Conservation (phyloP, 2,113 vertebrate genomes). For the Channa argus region DNA sequence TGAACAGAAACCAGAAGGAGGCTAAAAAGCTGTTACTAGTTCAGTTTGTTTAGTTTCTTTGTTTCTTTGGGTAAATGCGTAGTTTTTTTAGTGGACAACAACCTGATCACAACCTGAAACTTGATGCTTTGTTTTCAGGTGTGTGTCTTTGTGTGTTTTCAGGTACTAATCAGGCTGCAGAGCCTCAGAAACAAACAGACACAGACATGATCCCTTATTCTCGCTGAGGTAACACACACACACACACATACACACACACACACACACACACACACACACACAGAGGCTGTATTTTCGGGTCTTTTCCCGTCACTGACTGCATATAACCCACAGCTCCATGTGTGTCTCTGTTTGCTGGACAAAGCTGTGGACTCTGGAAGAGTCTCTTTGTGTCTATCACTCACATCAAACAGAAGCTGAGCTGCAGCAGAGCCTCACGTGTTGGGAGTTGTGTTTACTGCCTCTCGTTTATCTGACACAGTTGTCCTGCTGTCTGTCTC, state of each 20-base stretch:
- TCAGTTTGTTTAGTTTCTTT: too few species aligned
- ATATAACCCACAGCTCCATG: conserved; percentile 29
- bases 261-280: conserved; percentile 29
- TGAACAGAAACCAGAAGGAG: too few species aligned
- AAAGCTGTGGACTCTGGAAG: conserved; percentile 64
- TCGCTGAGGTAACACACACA: conserved; percentile 58
- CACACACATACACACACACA: conserved; percentile 27
- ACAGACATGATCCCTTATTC: conserved; percentile 53
- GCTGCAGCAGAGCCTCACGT: conserved; percentile 5
- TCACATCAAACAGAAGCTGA: conserved; percentile 33
- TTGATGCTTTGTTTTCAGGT: too few species aligned
- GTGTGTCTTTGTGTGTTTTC: conserved; percentile 21
- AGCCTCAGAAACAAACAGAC: conserved; percentile 21
- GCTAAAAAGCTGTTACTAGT: too few species aligned
- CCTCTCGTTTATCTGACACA: too few species aligned
- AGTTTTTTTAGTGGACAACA: too few species aligned
- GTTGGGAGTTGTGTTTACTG: background rate
- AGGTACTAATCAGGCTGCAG: conserved; percentile 36
- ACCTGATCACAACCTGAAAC: too few species aligned
- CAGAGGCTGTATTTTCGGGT: conserved; percentile 6
- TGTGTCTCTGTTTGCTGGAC: conserved; percentile 32
- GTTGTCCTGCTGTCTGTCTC: too few species aligned
- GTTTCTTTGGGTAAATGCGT: too few species aligned
- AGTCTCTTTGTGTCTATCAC: conserved; percentile 53
- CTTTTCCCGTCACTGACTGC: conserved; percentile 18